Evolutionary conservation across 2,797 vertebrate genomes (phyloP), one percentile per base, ranked within the genome.

Genomic region (Coendou prehensilis): DNA sequence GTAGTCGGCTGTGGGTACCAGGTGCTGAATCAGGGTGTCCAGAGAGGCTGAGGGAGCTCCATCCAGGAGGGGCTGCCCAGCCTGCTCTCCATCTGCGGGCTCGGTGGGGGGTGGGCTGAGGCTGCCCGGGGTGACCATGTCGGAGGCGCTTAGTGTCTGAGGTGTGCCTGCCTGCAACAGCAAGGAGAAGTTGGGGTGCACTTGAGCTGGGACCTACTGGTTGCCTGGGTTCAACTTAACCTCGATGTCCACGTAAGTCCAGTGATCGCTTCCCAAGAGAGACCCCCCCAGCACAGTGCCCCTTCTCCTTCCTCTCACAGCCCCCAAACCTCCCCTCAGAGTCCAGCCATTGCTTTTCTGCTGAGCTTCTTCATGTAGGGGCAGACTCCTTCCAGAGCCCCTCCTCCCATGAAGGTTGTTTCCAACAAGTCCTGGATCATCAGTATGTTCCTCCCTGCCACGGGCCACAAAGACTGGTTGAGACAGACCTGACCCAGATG

Each of bases 1-100:
- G 98, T 99, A 99, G 97, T 99, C 99, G 2, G 99, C 98, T 73
- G 99, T 99, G 98, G 99, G 99, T 96, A 99, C 99, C 92, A 99
- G 98, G 96, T 99, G 99, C 97, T 99, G 99, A 97, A 99, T 99
- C 93, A 99, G 98, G 87, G 99, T 99, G 98, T 99, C 99, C 97
- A 99, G 98, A 96, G 99, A 99, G 97, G 99, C 99, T 61, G 99
- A 99, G 97, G 99, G 99, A 64, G 98, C 98, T 97, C 99, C 99
- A 91, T 99, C 99, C 97, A 99, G 99, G 90, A 99, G 99, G 98
- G 98, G 99, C 98, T 98, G 97, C 63, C 98, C 96, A 91, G 99
- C 99, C 98, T 98, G 98, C 97, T 99, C 99, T 98, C 98, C 98
- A 6, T 98, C 98, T 97, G 98, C 98, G 98, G 98, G 98, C 98